A percentile compares a stretch with the other conserved stretches of the same genome.
Evolutionary conservation across 2,888 invertebrate species (phyloP).

Genomic region (Amblyteles armatorius): DNA sequence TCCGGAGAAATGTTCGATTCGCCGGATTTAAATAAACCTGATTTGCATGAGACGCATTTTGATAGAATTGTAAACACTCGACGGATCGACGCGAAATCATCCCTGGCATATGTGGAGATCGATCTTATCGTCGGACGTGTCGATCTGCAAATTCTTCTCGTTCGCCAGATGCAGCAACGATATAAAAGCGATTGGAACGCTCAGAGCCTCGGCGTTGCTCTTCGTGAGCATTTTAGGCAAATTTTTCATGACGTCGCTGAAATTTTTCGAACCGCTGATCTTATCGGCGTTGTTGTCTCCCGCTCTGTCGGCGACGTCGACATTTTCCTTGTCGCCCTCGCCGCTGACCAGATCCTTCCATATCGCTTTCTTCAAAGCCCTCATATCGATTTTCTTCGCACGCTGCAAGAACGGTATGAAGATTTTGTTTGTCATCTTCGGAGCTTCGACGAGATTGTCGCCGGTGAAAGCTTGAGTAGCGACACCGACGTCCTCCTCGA

Average conservation of each 20-base stretch:
- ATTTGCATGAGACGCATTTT: no score
- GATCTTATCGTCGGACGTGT: conserved; percentile 69
- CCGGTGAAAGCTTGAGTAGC: conserved; percentile 82
- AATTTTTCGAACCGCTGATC: conserved; percentile 78
- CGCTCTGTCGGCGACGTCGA: conserved; percentile 73
- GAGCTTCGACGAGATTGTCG: conserved; percentile 88
- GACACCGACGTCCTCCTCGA: conserved; percentile 76
- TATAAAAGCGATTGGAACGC: conserved; percentile 92
- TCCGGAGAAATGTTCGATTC: no score
- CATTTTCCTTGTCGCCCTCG: conserved; percentile 80
- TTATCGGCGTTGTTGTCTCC: conserved; percentile 48
- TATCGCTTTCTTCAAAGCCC: conserved; percentile 91
- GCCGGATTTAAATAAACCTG: no score
- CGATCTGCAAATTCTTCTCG: conserved; percentile 88
- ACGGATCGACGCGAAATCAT: conserved; percentile 1
- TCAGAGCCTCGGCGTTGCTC: conserved; percentile 90
- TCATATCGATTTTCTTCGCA: conserved; percentile 95
- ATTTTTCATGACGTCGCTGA: conserved; percentile 86
- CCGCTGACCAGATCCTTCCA: conserved; percentile 87
- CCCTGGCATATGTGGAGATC: conserved; percentile 73
- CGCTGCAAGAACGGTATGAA: conserved; percentile 92
- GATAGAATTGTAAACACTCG: no score
- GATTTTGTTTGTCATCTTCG: conserved; percentile 88
- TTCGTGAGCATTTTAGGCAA: conserved; percentile 87
- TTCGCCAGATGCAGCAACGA: conserved; percentile 94